Conservation (phyloP, 2,797 vertebrate species). For the Coluber constrictor region DNA sequence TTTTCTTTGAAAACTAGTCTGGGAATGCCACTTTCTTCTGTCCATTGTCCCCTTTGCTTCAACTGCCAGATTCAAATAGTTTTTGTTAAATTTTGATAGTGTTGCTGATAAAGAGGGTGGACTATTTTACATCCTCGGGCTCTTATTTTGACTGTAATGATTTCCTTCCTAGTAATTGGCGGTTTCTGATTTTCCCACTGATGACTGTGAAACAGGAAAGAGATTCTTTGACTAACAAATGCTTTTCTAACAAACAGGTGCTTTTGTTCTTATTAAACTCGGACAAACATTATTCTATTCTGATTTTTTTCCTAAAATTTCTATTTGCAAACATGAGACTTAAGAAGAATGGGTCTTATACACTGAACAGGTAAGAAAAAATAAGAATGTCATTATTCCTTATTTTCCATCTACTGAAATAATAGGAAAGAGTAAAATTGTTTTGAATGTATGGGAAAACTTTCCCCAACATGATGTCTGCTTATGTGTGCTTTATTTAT, state of each 20-base stretch:
- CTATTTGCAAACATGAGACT: slow-evolving; percentile 81
- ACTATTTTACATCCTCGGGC: slow-evolving; percentile 50
- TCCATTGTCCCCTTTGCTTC: neutral
- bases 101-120: neutral
- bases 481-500: neutral
- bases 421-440: neutral
- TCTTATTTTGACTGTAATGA: slow-evolving; percentile 52
- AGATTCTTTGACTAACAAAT: slow-evolving; percentile 50
- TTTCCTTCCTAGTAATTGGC: slow-evolving; percentile 62
- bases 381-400: slow-evolving; percentile 15
- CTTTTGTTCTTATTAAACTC: slow-evolving; percentile 52
- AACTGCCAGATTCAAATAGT: slow-evolving; percentile 27
- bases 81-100: neutral
- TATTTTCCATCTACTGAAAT: neutral
- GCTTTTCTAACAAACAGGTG: slow-evolving; percentile 55
- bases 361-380: slow-evolving; percentile 79
- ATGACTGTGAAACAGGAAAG: slow-evolving; percentile 66
- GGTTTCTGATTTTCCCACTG: slow-evolving; percentile 55
- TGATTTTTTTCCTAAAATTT: slow-evolving; percentile 80
- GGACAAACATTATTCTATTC: slow-evolving; percentile 64
- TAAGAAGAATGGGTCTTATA: slow-evolving; percentile 84
- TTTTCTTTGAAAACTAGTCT: neutral
- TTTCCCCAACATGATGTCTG: neutral
- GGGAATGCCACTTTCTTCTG: neutral
- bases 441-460: neutral